Base-by-base conservation (phyloP, 2,797 vertebrate species). In the Acanthurus lineatus region DNA sequence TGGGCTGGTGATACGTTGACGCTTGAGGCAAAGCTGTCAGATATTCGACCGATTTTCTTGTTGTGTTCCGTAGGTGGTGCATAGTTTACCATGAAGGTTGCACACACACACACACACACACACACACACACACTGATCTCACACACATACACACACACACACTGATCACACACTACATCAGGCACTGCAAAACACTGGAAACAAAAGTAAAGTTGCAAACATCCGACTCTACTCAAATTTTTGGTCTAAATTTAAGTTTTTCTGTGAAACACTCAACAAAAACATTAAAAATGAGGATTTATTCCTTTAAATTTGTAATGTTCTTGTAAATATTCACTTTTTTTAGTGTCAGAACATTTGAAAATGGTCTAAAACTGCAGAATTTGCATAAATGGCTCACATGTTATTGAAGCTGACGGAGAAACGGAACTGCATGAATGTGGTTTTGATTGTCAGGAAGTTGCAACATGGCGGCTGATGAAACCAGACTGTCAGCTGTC, bases 21-120 rank as follows among this genome's bases (percentile, higher is more conserved):
- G 89, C 89, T 89, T 15, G 63, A 88, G 89, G 90, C 91, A 66
- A 89, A 92, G 73, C 90, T 92, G 90, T 89, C 89, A 89, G 77
- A 89, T 85, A 88, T 85, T 63, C 69, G 53, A 81, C 87, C 32
- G 9, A 69, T 89, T 87, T 88, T 88, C 52, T n/a, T n/a, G n/a
- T 57, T 69, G 49, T 60, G 59, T 82, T 89, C 69, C 35, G 86
- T 91, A 88, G 82, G 87, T 87, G 89, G 72, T 80, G 72, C 57
- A 16, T 25, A 38, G 66, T 73, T 61, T 3, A 83, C 58, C 77
- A 42, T 77, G 52, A 76, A 83, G 49, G 45, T 60, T n/a, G 28
- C 44, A 54, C 22, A 32, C n/a, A 61, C 71, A 53, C 54, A 60
- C 58, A 60, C 19, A 60, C 58, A 54, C 52, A 54, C 54, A 56